phyloP scores from a whole-genome alignment of 2,113 vertebrate species.

The Turnix velox region DNA sequence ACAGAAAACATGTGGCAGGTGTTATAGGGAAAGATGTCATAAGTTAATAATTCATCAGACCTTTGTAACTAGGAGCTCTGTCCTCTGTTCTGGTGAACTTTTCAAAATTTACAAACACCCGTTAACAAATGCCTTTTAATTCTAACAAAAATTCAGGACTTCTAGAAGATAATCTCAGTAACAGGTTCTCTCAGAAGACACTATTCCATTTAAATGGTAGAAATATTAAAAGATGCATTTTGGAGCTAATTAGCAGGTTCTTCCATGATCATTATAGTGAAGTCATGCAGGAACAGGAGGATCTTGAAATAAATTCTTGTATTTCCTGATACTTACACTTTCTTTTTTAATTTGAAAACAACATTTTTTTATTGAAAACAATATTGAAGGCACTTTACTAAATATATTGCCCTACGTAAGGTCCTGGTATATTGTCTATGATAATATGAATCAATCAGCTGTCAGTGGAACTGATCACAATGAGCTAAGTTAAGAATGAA shows the following conservation, averaged over 20 bases:
- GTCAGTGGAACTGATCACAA: neutral
- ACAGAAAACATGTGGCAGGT: neutral
- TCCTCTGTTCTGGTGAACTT: neutral
- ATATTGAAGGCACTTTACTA: neutral
- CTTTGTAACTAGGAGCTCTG: neutral
- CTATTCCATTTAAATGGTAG: neutral
- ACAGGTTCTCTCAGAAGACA: neutral
- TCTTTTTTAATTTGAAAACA: neutral
- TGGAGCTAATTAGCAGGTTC: neutral
- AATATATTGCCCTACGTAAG: neutral
- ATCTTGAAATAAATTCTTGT: neutral
- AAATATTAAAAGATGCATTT: neutral
- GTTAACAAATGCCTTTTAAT: neutral
- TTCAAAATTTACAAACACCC: neutral
- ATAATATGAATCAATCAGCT: neutral
- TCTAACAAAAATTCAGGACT: neutral
- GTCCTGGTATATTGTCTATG: neutral
- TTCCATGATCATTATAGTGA: neutral
- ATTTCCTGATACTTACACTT: neutral
- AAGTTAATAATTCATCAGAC: neutral
- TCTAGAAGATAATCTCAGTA: neutral
- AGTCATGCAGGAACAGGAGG: neutral
- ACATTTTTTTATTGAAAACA: no score
- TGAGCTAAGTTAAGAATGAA: slow-evolving; percentile 12
- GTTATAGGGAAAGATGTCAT: neutral